Base-by-base conservation (phyloP, 2,113 vertebrate species). In the Laticauda laticaudata region DNA sequence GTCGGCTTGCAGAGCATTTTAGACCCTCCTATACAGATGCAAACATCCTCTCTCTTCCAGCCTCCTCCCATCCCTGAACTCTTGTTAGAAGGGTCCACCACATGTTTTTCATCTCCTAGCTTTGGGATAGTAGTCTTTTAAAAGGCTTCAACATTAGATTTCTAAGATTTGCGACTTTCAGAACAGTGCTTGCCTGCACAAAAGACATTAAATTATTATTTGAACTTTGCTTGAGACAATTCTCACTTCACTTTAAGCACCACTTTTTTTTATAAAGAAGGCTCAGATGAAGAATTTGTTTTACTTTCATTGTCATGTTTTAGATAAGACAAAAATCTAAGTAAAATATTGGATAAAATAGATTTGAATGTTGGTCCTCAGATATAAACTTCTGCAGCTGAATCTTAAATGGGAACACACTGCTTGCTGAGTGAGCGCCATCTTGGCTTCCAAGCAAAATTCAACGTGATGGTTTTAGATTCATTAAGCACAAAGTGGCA, bases 81-180 rank as follows among this genome's bases (percentile, higher is more conserved):
- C 94, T 96, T 92, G 94, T 91, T 94, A 93, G 93, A 96, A 97
- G 97, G 96, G 96, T 97, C 96, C 95, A 94, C 95, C 97, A 98
- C 97, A 97, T 97, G 97, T 97, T 97, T 97, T 96, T 97, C 97
- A 97, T 98, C 97, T 96, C 96, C 94, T 95, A 97, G 96, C 92
- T 97, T 97, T 97, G 97, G 97, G 96, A 96, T 97, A 97, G 97
- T 96, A 97, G 96, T 96, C 87, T 97, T 97, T 97, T 95, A 96
- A 97, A 96, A 2, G 0, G 92, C 96, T 97, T 94, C 94, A 95
- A 96, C 96, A 96, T 96, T 95, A 94, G 95, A 94, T 94, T 94
- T 94, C 93, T 90, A 95, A 97, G 96, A 97, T 97, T 96, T 97
- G 97, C 97, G 95, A 97, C 95, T 97, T 97, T 97, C 94, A 96